Evolutionary conservation across 2,113 vertebrate species (phyloP).

Genomic region (Gadus macrocephalus): DNA sequence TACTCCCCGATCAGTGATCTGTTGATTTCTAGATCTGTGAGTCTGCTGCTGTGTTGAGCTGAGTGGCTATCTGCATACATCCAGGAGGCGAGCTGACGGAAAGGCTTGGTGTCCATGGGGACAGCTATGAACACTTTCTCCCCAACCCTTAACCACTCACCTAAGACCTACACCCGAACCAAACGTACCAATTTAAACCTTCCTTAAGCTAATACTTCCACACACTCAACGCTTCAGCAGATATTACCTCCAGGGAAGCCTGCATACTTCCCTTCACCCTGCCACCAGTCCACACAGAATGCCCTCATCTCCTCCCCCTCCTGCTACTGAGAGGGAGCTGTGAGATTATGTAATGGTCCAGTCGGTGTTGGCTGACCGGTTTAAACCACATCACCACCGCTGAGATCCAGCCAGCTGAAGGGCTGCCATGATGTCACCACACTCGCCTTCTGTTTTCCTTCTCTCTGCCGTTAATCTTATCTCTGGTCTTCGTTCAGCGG

Average conservation of each 20-base stretch:
- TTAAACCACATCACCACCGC: slow-evolving; percentile 58
- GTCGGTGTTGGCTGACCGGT: slow-evolving; percentile 41
- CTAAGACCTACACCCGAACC: too few relatives aligned
- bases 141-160: too few relatives aligned
- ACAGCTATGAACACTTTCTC: too few relatives aligned
- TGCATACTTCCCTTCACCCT: neutral
- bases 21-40: neutral
- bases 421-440: slow-evolving; percentile 42
- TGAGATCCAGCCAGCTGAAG: slow-evolving; percentile 41
- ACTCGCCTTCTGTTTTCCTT: slow-evolving; percentile 45
- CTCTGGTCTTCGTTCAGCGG: neutral
- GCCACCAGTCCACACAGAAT: slow-evolving; percentile 13
- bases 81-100: neutral
- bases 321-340: slow-evolving; percentile 36
- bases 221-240: too few relatives aligned
- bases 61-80: neutral
- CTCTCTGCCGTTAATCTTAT: slow-evolving; percentile 27
- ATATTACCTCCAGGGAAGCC: neutral
- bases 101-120: slow-evolving; percentile 16
- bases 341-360: slow-evolving; percentile 57
- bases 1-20: neutral
- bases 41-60: neutral
- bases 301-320: too few relatives aligned
- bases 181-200: too few relatives aligned
- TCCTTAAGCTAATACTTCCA: too few relatives aligned